A percentile compares a stretch with the other conserved stretches of the same genome.
These are phyloP conservation scores for Arenaria interpres DNA, from an alignment of 2,113 vertebrate species.

Conservation along the genomic window DNA sequence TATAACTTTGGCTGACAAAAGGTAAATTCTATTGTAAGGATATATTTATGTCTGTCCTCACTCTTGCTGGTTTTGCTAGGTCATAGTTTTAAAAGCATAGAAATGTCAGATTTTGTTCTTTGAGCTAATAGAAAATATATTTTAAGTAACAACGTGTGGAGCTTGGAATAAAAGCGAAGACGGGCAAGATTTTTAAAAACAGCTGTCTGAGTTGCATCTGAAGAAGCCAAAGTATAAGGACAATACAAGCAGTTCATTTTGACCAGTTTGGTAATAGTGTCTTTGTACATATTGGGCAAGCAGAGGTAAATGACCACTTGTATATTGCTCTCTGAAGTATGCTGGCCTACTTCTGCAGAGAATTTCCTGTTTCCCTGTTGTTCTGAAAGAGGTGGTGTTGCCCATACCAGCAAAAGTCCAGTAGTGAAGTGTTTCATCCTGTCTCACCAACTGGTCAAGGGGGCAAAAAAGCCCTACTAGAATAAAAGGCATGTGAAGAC, in stretches of 20 bases:
- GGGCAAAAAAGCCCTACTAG: neutral
- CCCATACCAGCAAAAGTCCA: neutral
- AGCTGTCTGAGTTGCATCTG: neutral
- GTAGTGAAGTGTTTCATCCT: neutral
- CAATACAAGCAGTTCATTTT: neutral
- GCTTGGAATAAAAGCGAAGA: neutral
- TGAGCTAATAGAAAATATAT: neutral
- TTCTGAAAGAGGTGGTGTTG: neutral
- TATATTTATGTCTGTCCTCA: neutral
- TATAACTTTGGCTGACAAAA: neutral
- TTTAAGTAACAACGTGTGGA: neutral
- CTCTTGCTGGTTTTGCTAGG: neutral
- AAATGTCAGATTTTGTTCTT: neutral
- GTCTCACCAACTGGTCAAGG: neutral
- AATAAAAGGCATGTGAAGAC: neutral
- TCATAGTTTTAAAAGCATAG: neutral
- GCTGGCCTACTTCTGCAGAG: neutral
- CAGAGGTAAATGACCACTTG: neutral
- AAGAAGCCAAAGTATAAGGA: neutral
- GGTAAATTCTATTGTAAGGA: neutral
- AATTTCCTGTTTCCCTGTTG: neutral
- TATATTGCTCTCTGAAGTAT: neutral
- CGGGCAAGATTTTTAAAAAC: neutral
- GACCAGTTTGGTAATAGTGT: neutral
- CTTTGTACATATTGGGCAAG: neutral